Base-by-base conservation (phyloP, 2,888 invertebrate genomes). In the Epirrhoe alternata region DNA sequence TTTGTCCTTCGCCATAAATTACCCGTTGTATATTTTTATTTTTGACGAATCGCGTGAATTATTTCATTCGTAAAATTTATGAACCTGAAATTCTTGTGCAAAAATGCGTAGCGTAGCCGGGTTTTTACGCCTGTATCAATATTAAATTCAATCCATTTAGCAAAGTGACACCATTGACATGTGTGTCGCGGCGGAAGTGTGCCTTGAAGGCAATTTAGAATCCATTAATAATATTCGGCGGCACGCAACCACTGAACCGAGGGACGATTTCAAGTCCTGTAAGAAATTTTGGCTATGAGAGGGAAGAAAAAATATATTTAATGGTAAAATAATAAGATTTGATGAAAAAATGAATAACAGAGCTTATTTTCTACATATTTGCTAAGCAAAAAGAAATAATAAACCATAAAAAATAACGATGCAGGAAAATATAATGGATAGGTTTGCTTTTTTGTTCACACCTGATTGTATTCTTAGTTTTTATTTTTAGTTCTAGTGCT, bases 131-230 rank as follows among this genome's bases (percentile, higher is more conserved):
- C 68, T 42, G 72, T 69, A 72, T 77, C 76, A 74, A 77, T 75
- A 79, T 80, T 77, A 77, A 81, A 74, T 80, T 80, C 80, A 80
- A 82, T 81, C 82, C 80, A 85, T 82, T 84, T 79, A 74, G 73
- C 73, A 81, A 78, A 83, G 82, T 83, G 78, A 81, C 78, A 73
- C 70, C 75, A 77, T 81, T 80, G 81, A 82, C 83, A 79, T 75
- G 76, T 81, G 74, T 73, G 74, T 71, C 75, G 73, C 68, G 74
- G 67, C 80, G 86, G 84, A 87, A 86, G 84, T 85, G 78, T 80
- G 81, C 82, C 84, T 83, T 85, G 83, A 84, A 81, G 84, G 87
- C 86, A 88, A 87, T 88, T 87, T 86, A 81, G 85, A 85, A 86
- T 83, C 86, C 87, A 89, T 89, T 86, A 86, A 88, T 88, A 89